A percentile compares a stretch with the other conserved stretches of the same genome.
Conservation (phyloP, 2,797 vertebrate genomes). For the Miichthys miiuy region DNA sequence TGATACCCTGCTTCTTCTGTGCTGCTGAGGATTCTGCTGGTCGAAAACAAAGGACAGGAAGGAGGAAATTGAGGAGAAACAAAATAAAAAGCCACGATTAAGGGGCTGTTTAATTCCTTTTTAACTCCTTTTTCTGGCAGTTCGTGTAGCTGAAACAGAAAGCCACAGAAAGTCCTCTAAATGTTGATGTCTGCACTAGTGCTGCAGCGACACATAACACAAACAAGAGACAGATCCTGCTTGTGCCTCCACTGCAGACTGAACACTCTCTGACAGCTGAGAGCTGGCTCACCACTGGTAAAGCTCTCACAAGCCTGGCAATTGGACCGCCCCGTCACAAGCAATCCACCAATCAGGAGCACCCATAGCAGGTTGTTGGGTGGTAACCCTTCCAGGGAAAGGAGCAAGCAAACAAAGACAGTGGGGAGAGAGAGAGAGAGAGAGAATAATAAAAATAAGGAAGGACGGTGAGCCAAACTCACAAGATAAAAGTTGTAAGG, state of each 20-base stretch:
- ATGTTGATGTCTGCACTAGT: background rate
- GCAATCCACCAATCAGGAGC: slow-evolving; percentile 77
- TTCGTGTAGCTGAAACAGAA: slow-evolving; percentile 23
- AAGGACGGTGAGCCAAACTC: slow-evolving; percentile 35
- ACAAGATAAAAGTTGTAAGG: background rate
- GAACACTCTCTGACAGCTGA: slow-evolving; percentile 69
- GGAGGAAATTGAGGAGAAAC: slow-evolving; percentile 56
- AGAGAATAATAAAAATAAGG: slow-evolving; percentile 55
- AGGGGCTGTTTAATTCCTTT: slow-evolving; percentile 36
- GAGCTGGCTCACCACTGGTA: slow-evolving; percentile 71
- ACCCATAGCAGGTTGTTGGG: slow-evolving; percentile 72
- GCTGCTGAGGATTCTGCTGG: slow-evolving; percentile 46
- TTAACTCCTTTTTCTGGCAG: slow-evolving; percentile 19
- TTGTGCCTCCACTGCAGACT: slow-evolving; percentile 59
- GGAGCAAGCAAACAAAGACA: slow-evolving; percentile 81
- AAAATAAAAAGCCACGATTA: slow-evolving; percentile 34
- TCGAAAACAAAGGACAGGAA: slow-evolving; percentile 75
- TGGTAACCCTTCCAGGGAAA: slow-evolving; percentile 75
- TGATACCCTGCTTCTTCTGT: slow-evolving; percentile 33
- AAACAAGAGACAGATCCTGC: slow-evolving; percentile 39
- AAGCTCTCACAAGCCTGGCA: slow-evolving; percentile 66
- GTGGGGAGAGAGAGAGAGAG: slow-evolving; percentile 15
- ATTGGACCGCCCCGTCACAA: slow-evolving; percentile 62
- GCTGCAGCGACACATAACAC: slow-evolving; percentile 42
- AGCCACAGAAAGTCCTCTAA: slow-evolving; percentile 30